phyloP scores from a whole-genome alignment of 2,113 vertebrate genomes.

The Syngnathus typhle region DNA sequence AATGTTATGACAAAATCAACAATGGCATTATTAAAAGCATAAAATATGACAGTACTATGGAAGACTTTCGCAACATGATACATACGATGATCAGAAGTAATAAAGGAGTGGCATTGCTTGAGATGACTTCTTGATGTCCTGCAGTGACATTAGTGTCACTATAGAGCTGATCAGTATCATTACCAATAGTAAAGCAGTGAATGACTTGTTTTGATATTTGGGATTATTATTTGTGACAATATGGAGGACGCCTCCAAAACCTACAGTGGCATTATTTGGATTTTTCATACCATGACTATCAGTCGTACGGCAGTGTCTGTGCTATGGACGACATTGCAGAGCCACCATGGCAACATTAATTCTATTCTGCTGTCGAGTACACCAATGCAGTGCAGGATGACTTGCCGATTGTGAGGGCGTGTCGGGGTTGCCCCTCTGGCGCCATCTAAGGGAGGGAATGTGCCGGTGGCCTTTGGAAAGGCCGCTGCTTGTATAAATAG shows the following conservation, averaged over 20 bases:
- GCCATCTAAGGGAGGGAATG: conserved; percentile 76
- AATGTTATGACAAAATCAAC: not conserved
- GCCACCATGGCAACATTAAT: not conserved
- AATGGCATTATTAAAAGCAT: not conserved
- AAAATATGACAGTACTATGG: not conserved
- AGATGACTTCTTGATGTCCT: not conserved
- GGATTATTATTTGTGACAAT: not conserved
- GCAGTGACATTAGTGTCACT: not conserved
- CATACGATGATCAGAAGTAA: not conserved
- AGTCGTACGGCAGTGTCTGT: too few relatives aligned
- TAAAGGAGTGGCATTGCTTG: not conserved
- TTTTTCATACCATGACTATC: not conserved
- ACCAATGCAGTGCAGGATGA: conserved; percentile 1
- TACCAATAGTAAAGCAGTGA: not conserved
- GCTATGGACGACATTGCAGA: not conserved
- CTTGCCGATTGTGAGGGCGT: conserved; percentile 57
- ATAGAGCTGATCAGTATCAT: not conserved
- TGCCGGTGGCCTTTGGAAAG: conserved; percentile 48
- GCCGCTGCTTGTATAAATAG: conserved; percentile 72
- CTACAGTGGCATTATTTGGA: not conserved
- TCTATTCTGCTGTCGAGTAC: not conserved
- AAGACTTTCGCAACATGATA: not conserved
- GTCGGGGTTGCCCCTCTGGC: conserved; percentile 47
- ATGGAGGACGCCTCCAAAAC: not conserved
- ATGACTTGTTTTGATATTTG: not conserved